phyloP scores from a whole-genome alignment of 2,888 invertebrate species.

The Carpatolechia fugitivella region DNA sequence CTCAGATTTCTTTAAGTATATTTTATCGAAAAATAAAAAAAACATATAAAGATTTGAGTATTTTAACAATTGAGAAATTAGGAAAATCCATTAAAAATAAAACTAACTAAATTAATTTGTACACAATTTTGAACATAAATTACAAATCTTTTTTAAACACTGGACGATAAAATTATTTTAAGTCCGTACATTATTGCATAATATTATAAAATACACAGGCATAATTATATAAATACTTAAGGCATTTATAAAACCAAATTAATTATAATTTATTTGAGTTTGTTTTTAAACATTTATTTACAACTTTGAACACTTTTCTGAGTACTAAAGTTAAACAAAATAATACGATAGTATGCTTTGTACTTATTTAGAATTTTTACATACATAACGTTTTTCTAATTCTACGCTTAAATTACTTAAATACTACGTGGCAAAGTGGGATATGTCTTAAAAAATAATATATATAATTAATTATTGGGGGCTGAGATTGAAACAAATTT shows the following conservation, averaged over 20 bases:
- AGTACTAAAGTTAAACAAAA: conserved; percentile 41
- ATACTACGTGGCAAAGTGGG: conserved; percentile 64
- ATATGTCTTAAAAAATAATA: conserved; percentile 58
- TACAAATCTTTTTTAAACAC: background rate
- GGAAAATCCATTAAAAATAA: background rate
- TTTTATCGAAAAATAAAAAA: background rate
- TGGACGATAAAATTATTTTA: background rate
- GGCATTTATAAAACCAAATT: conserved; percentile 29
- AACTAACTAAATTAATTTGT: conserved; percentile 2
- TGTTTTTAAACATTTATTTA: conserved; percentile 36
- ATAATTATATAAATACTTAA: conserved; percentile 26
- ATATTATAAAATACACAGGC: conserved; percentile 12
- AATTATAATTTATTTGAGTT: conserved; percentile 11
- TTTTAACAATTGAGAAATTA: too few relatives aligned
- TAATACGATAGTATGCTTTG: conserved; percentile 47
- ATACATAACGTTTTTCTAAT: conserved; percentile 20
- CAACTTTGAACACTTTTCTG: conserved; percentile 47
- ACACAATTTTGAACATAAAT: background rate
- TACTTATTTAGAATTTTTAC: conserved; percentile 43
- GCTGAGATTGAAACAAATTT: conserved; percentile 31
- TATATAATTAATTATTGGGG: too few relatives aligned
- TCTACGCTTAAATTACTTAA: conserved; percentile 24
- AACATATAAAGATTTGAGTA: too few relatives aligned
- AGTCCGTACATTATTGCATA: background rate
- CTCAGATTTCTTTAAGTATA: background rate